Evolutionary conservation across 2,888 invertebrate genomes (phyloP), one percentile per base, ranked within the genome.

Genomic region (Lasioglossum figueresi): DNA sequence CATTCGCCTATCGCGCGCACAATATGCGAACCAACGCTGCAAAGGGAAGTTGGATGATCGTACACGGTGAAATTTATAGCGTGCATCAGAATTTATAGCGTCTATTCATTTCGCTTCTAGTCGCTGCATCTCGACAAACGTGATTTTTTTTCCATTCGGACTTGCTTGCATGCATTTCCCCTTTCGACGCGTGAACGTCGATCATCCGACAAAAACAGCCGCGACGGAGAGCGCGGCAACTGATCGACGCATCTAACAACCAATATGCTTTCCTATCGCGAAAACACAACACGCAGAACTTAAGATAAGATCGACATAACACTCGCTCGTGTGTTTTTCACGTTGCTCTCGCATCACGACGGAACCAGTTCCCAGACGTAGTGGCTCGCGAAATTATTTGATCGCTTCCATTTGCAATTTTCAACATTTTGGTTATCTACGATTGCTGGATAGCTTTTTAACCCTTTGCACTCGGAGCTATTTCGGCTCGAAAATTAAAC

Each of bases 71-170:
- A 79, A 79, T 85, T 83, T 83, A 84, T 74, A 74, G 74, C 74
- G 27, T 19, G 52, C 59, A n/a, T 77, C 75, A 34, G 74, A 74
- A 84, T 84, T 84, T 84, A 84, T 83, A 79, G 76, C 83, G 56
- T 59, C 68, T 77, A 68, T 71, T 76, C 73, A 34, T 70, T 76
- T 19, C 63, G 66, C 34, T 82, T 37, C 56, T 73, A 68, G 56
- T 23, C 45, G 66, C 45, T 72, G 43, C 59, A 78, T 14, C 48
- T 76, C 68, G 63, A 19, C 59, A 59, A 6, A 59, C 27, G 68
- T 27, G n/a, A 66, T 43, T 56, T 37, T 37, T 79, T 37, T 23
- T 27, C 23, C 52, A 5, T 59, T 31, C 40, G n/a, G 34, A 4
- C 31, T 16, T 40, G 73, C 66, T 34, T 72, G 77, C 70, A 37